Percentiles rank a stretch among this genome's conserved stretches.
Evolutionary conservation across 2,888 invertebrate species (phyloP).

Genomic region (Andrena fulva): DNA sequence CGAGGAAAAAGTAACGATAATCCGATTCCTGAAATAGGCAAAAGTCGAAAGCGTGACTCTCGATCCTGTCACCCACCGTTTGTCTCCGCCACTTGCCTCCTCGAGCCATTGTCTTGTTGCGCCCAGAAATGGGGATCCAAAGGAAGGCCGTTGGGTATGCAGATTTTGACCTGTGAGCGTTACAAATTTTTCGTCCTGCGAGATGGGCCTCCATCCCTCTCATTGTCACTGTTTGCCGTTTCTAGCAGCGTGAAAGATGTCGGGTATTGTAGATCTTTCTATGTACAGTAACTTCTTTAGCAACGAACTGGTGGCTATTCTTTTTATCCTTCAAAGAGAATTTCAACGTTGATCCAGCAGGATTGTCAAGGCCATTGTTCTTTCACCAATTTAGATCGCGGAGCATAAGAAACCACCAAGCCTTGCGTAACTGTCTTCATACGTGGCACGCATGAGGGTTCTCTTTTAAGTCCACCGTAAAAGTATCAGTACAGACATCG

Average conservation of each 20-base stretch:
- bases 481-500: constrained; percentile 40
- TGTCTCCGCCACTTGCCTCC: constrained; percentile 59
- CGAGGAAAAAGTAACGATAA: constrained; percentile 52
- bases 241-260: constrained; percentile 34
- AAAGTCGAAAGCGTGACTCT: constrained; percentile 75
- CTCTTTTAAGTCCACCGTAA: constrained; percentile 45
- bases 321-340: constrained; percentile 1
- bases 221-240: constrained; percentile 17
- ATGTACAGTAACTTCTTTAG: not conserved
- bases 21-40: constrained; percentile 46
- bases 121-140: constrained; percentile 25
- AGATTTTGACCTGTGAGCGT: constrained; percentile 73
- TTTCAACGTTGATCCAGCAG: constrained; percentile 18
- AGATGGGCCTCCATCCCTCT: not conserved
- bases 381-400: constrained; percentile 28
- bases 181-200: constrained; percentile 50
- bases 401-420: constrained; percentile 16
- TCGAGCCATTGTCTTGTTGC: constrained; percentile 60
- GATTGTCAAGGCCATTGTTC: constrained; percentile 38
- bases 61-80: constrained; percentile 63
- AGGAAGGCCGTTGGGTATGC: constrained; percentile 56
- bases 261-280: not conserved
- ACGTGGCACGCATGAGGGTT: constrained; percentile 52
- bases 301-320: not conserved
- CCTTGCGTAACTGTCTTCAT: constrained; percentile 63